These are phyloP conservation scores for Oreocharis arfaki DNA, from an alignment of 2,113 vertebrate species.

Conservation along the genomic window DNA sequence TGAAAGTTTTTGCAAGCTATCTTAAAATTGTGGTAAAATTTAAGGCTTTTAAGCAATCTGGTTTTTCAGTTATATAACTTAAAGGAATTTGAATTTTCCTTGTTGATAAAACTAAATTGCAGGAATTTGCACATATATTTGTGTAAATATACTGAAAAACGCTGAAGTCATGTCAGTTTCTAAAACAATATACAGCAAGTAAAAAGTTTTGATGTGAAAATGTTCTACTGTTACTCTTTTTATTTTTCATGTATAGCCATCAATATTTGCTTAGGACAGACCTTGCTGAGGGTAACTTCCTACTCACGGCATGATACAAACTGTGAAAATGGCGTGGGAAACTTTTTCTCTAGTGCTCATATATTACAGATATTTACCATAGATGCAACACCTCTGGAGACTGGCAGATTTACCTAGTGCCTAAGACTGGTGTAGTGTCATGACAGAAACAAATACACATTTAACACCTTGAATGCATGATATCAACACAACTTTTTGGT, in stretches of 20 bases:
- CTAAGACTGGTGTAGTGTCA: background rate
- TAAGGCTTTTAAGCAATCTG: background rate
- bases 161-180: background rate
- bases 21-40: background rate
- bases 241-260: background rate
- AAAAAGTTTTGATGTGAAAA: background rate
- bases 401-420: background rate
- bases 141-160: background rate
- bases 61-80: background rate
- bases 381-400: background rate
- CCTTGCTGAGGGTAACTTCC: background rate
- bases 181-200: fast-evolving
- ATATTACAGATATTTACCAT: background rate
- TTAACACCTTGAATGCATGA: background rate
- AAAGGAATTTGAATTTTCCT: background rate
- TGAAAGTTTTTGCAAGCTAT: background rate
- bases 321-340: background rate
- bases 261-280: background rate
- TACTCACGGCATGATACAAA: background rate
- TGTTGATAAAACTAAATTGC: background rate
- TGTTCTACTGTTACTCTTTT: background rate
- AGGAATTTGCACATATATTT: background rate
- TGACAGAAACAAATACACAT: background rate
- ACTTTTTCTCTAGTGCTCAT: background rate
- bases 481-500: background rate